Conservation (phyloP, 1,140 invertebrate species). For the Drosophila pachea region DNA sequence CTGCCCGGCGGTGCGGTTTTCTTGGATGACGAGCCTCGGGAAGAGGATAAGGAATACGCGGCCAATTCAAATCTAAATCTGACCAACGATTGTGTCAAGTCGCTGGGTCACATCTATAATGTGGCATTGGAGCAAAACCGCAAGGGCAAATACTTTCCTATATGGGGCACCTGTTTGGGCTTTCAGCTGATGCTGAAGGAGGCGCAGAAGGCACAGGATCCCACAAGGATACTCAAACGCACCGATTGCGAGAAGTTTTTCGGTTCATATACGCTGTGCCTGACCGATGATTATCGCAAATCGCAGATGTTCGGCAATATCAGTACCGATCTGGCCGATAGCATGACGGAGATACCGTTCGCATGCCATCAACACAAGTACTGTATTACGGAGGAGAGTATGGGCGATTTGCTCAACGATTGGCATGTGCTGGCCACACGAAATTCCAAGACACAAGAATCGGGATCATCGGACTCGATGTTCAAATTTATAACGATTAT, state of each 20-base stretch:
- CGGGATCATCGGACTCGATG: slow-evolving; percentile 79
- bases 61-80: slow-evolving; percentile 77
- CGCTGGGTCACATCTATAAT: slow-evolving; percentile 83
- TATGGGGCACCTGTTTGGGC: slow-evolving; percentile 93
- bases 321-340: slow-evolving; percentile 80
- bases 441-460: slow-evolving; percentile 80
- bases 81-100: slow-evolving; percentile 79
- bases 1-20: slow-evolving; percentile 86
- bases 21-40: slow-evolving; percentile 80
- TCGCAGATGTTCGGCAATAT: slow-evolving; percentile 82
- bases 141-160: slow-evolving; percentile 86
- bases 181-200: slow-evolving; percentile 89
- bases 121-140: slow-evolving; percentile 84
- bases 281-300: slow-evolving; percentile 62
- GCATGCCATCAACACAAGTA: slow-evolving; percentile 88
- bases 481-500: slow-evolving; percentile 80
- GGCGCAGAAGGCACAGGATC: slow-evolving; percentile 79
- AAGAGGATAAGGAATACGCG: slow-evolving; percentile 46
- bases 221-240: slow-evolving; percentile 31
- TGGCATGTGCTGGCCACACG: slow-evolving; percentile 87
- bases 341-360: slow-evolving; percentile 82
- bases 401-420: slow-evolving; percentile 80
- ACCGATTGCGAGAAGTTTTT: slow-evolving; percentile 40
- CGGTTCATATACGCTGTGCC: slow-evolving; percentile 34
- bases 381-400: slow-evolving; percentile 83